Conservation (phyloP, 2,113 vertebrate genomes). For the Pseudopodoces humilis region DNA sequence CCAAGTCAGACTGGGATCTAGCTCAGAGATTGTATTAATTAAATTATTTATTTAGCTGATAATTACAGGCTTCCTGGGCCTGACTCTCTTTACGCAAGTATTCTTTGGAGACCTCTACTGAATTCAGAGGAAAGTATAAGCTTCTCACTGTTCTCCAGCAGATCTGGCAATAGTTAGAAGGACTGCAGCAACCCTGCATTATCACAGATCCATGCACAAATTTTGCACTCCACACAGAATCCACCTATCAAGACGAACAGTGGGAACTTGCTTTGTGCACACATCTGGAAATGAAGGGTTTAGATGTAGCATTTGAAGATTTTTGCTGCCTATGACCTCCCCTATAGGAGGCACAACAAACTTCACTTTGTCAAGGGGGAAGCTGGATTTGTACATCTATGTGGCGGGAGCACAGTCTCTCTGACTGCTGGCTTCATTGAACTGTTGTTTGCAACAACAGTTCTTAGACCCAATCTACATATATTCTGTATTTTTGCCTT, state of each 20-base stretch:
- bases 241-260: background rate
- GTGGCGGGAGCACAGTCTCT: background rate
- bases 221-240: background rate
- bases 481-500: background rate
- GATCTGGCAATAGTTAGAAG: background rate
- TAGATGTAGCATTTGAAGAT: background rate
- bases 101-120: background rate
- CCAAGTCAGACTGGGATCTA: conserved; percentile 3
- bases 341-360: background rate
- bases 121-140: background rate
- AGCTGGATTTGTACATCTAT: background rate
- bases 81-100: background rate
- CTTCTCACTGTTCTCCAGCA: background rate
- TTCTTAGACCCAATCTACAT: background rate
- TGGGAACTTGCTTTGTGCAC: background rate
- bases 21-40: conserved; percentile 36
- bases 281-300: background rate
- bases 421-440: background rate
- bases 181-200: background rate
- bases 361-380: background rate
- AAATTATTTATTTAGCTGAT: conserved; percentile 49
- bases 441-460: background rate
- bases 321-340: background rate
- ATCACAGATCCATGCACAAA: background rate
- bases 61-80: conserved; percentile 11